Conservation (phyloP, 2,888 invertebrate species). For the Eilema griseolum region DNA sequence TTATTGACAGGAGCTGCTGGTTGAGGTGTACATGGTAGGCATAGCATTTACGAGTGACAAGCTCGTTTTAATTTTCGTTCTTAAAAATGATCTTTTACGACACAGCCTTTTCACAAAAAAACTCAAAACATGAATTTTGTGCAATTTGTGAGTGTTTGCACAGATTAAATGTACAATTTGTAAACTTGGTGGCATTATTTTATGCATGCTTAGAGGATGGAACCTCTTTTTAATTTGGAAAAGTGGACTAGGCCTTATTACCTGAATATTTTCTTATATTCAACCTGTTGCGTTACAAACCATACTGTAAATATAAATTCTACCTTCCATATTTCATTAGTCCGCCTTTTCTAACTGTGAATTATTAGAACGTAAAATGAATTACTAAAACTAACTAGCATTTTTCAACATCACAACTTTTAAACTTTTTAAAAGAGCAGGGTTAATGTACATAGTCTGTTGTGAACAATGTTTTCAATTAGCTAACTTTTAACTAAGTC, state of each 20-base stretch:
- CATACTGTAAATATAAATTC: not conserved
- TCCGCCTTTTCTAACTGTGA: not conserved
- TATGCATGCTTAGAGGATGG: not conserved
- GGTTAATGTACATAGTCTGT: conserved; percentile 21
- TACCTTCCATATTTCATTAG: not conserved
- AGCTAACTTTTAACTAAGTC: conserved; percentile 56
- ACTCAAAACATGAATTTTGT: conserved; percentile 10
- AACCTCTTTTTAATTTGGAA: not conserved
- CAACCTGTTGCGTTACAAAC: not conserved
- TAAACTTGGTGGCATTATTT: not conserved
- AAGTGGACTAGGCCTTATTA: too few relatives aligned
- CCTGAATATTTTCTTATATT: not conserved
- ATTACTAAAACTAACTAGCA: not conserved
- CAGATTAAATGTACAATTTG: not conserved
- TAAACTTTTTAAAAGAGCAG: not conserved
- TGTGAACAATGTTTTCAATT: conserved; percentile 57
- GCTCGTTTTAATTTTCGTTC: conserved; percentile 22
- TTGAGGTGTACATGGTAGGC: conserved; percentile 17
- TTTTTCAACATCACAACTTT: not conserved
- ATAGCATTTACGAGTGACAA: conserved; percentile 2
- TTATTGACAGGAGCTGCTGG: conserved; percentile 33
- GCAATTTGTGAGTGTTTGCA: not conserved
- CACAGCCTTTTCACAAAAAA: conserved; percentile 17
- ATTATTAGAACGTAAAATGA: not conserved
- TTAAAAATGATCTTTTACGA: conserved; percentile 22